Conservation (phyloP, 2,113 vertebrate species). For the Patagioenas fasciata region DNA sequence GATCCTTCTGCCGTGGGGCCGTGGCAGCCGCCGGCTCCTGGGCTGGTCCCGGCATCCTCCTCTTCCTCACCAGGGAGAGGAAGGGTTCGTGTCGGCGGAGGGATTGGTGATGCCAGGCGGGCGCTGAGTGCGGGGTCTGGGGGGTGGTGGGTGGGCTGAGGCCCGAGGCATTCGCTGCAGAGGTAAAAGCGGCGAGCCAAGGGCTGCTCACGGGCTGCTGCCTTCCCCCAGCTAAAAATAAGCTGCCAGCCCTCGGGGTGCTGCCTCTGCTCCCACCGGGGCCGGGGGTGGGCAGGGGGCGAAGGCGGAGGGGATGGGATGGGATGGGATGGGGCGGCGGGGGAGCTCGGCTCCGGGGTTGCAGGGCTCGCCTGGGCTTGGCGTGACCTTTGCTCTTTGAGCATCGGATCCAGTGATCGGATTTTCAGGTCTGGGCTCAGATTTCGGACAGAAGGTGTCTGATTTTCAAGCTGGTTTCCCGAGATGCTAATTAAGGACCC, state of each 20-base stretch:
- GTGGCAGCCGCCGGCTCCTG: not conserved
- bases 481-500: constrained; percentile 43
- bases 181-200: not conserved
- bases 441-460: constrained; percentile 53
- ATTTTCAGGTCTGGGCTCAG: constrained; percentile 15
- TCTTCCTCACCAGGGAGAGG: not conserved
- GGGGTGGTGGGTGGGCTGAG: not conserved
- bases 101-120: not conserved
- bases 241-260: not conserved
- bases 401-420: not conserved
- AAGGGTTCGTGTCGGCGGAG: not conserved
- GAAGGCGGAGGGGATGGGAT: not conserved
- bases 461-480: not conserved
- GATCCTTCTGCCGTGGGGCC: not conserved
- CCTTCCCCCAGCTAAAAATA: constrained; percentile 59
- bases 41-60: constrained; percentile 19
- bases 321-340: not conserved
- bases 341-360: not conserved
- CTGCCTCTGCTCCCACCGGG: not conserved
- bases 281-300: not conserved
- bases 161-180: not conserved
- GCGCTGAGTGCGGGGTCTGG: not conserved
- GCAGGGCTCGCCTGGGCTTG: not conserved
- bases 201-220: not conserved
- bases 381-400: constrained; percentile 28